Conservation (phyloP, 2,113 vertebrate genomes). For the Hippoglossus stenolepis region DNA sequence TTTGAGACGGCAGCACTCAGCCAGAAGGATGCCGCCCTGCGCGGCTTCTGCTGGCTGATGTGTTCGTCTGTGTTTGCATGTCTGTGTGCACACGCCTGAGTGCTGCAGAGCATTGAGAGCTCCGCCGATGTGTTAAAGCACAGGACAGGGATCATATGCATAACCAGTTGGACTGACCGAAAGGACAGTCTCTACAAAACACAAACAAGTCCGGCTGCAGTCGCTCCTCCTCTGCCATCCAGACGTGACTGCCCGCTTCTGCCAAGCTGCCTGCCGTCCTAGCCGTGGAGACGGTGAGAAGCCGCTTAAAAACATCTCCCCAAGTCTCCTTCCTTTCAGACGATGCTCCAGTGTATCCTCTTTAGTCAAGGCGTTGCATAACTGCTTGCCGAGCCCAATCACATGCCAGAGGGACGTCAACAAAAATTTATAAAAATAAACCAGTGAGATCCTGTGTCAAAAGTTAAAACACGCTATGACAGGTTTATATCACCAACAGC, state of each 20-base stretch:
- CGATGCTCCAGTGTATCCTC: constrained; percentile 46
- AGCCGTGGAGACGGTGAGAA: constrained; percentile 26
- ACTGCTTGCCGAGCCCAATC: constrained; percentile 19
- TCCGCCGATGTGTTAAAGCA: constrained; percentile 15
- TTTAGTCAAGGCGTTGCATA: constrained; percentile 52
- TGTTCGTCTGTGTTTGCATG: constrained; percentile 4
- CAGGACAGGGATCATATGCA: constrained; percentile 46
- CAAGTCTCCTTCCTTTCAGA: constrained; percentile 55
- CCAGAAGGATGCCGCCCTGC: constrained; percentile 53
- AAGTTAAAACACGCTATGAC: neutral
- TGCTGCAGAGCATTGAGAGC: constrained; percentile 25
- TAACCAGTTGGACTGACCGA: constrained; percentile 14
- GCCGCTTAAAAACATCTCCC: constrained; percentile 57
- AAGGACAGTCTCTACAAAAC: neutral
- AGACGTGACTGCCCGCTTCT: neutral
- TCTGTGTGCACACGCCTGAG: constrained; percentile 13
- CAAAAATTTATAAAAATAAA: constrained; percentile 25
- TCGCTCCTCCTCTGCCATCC: neutral
- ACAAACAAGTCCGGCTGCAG: constrained; percentile 5
- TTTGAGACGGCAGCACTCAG: constrained; percentile 65
- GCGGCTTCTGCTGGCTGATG: constrained; percentile 41
- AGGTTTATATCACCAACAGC: neutral
- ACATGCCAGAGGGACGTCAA: neutral
- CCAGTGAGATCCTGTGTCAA: neutral
- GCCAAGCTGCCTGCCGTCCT: constrained; percentile 14